Percentiles rank a stretch among this genome's conserved stretches.
Conservation (phyloP, 2,888 invertebrate species). For the Conus canariensis region DNA sequence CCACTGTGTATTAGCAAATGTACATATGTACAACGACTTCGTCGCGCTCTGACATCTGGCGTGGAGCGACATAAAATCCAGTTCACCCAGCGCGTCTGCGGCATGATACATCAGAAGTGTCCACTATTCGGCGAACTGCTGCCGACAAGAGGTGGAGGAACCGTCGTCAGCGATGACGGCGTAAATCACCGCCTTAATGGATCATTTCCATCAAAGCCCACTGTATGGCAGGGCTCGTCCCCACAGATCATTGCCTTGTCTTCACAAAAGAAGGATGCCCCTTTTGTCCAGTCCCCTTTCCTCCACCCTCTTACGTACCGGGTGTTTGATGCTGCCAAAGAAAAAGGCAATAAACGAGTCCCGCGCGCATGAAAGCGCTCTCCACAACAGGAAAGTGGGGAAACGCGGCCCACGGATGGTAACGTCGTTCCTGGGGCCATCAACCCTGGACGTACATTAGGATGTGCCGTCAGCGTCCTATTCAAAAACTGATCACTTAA, state of each 20-base stretch:
- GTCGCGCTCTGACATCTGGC: neutral
- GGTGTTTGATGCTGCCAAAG: neutral
- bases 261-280: neutral
- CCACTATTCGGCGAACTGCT: neutral
- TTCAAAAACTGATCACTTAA: neutral
- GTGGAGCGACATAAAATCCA: neutral
- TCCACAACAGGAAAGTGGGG: neutral
- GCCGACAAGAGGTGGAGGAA: neutral
- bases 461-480: neutral
- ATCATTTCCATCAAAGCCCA: neutral
- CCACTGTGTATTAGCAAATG: too few species aligned
- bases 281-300: neutral
- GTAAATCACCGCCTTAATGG: neutral
- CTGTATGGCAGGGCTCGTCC: neutral
- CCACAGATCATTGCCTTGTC: neutral
- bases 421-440: neutral
- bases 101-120: neutral
- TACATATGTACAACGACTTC: neutral
- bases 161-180: neutral
- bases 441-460: neutral
- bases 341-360: neutral
- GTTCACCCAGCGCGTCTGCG: neutral
- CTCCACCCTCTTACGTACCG: slow-evolving; percentile 8
- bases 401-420: neutral
- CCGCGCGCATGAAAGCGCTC: neutral